Conservation (phyloP, 2,797 vertebrate species). For the Eulemur rubriventer region DNA sequence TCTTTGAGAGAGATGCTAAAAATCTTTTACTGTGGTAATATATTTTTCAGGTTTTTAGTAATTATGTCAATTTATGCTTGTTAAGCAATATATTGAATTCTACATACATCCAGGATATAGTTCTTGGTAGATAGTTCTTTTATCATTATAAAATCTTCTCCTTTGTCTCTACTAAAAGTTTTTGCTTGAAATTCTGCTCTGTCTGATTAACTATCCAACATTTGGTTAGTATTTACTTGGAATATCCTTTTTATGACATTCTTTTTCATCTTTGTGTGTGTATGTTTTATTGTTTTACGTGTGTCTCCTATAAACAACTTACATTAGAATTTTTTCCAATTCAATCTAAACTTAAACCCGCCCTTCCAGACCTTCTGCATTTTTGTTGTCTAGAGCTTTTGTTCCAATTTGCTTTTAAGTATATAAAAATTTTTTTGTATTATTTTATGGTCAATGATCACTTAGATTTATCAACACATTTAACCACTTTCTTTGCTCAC, state of each 20-base stretch:
- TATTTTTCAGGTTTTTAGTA: not conserved
- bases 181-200: not conserved
- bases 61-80: not conserved
- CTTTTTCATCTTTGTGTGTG: not conserved
- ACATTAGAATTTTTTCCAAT: not conserved
- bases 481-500: not conserved
- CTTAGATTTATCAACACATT: not conserved
- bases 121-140: not conserved
- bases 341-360: not conserved
- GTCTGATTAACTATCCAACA: not conserved
- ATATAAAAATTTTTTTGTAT: not conserved
- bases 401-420: not conserved
- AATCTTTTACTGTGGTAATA: not conserved
- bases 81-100: not conserved
- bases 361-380: not conserved
- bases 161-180: not conserved
- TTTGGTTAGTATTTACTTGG: not conserved
- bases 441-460: not conserved
- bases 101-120: not conserved
- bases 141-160: not conserved
- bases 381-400: not conserved
- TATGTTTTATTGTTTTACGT: not conserved
- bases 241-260: not conserved
- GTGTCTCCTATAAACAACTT: not conserved
- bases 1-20: not conserved